Evolutionary conservation across 2,888 invertebrate species (phyloP).

Genomic region (Aplocera efformata): DNA sequence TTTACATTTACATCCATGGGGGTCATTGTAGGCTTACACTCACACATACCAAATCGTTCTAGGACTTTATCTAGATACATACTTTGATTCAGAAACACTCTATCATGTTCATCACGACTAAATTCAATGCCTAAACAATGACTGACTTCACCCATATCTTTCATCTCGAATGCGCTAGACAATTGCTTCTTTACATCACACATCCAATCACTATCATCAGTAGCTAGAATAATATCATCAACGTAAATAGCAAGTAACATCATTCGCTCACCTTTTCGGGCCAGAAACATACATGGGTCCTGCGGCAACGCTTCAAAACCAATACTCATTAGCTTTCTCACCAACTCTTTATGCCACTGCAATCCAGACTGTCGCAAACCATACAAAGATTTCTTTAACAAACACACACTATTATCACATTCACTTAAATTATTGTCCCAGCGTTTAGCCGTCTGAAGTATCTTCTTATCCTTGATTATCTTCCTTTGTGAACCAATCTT

Average conservation of each 20-base stretch:
- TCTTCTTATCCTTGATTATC: not conserved
- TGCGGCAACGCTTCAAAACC: not conserved
- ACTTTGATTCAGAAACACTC: not conserved
- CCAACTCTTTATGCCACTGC: not conserved
- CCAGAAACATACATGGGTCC: not conserved
- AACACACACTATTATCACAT: not conserved
- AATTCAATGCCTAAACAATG: not conserved
- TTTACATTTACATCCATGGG: not conserved
- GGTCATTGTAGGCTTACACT: constrained; percentile 1
- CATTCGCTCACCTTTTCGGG: not conserved
- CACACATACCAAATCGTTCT: not conserved
- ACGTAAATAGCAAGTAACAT: constrained; percentile 1
- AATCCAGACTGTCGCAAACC: not conserved
- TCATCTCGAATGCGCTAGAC: not conserved
- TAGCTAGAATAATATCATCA: constrained; percentile 2
- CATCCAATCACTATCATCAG: not conserved
- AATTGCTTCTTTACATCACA: not conserved
- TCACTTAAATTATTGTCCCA: too few species aligned
- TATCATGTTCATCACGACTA: not conserved
- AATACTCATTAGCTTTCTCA: not conserved
- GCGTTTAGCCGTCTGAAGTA: not conserved
- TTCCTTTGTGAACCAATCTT: not conserved
- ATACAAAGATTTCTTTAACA: not conserved
- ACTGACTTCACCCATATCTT: constrained; percentile 1
- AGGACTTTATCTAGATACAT: constrained; percentile 3